Conservation (phyloP, 2,797 vertebrate species). For the Rhynchonycteris naso region DNA sequence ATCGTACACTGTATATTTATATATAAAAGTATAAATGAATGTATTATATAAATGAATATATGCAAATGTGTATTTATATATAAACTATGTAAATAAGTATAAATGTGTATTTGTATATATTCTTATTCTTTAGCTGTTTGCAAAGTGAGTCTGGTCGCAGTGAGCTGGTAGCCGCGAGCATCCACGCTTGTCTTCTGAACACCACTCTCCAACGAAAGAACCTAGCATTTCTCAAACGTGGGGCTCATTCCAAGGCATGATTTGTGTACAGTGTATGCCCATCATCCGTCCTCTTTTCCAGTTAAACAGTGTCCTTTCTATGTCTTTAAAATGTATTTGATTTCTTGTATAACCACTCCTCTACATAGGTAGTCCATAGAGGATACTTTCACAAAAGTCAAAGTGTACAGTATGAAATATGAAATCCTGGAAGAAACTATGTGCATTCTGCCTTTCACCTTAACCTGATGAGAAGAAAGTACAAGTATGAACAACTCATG, state of each 20-base stretch:
- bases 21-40: not conserved
- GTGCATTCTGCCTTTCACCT: not conserved
- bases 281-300: not conserved
- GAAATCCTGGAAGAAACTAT: not conserved
- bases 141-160: not conserved
- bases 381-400: conserved; percentile 35
- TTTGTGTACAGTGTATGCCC: not conserved
- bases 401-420: not conserved
- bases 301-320: not conserved
- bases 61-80: not conserved
- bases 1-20: not conserved
- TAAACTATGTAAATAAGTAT: not conserved
- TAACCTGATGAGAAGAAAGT: conserved; percentile 35
- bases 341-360: not conserved
- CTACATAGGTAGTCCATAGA: not conserved
- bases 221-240: not conserved
- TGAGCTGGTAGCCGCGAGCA: not conserved
- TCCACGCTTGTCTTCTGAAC: not conserved
- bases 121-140: not conserved
- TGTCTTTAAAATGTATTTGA: not conserved
- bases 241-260: not conserved
- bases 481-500: conserved; percentile 7
- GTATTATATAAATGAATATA: not conserved
- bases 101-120: not conserved
- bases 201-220: not conserved